Evolutionary conservation across 2,888 invertebrate genomes (phyloP), one percentile per base, ranked within the genome.

Genomic region (Thumatha senex): DNA sequence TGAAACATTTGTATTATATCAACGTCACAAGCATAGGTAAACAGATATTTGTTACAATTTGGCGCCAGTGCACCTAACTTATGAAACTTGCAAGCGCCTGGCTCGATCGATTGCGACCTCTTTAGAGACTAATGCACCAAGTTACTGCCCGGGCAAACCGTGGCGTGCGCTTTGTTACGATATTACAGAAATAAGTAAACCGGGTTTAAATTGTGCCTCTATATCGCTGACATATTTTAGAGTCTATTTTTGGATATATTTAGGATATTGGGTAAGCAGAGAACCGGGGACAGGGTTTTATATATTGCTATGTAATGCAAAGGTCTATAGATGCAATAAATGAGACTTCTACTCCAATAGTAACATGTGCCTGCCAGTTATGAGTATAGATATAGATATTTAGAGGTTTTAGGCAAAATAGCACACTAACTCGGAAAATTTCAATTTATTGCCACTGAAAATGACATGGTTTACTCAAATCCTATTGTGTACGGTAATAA

Each of bases 61-160:
- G 78, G 81, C 79, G 80, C 74, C 76, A 71, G 72, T 78, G 78
- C 79, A 75, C 65, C 70, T 66, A 73, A 76, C 64, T 78, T 74
- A 73, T 70, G 69, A 69, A 71, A 72, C 70, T 63, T 69, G 67
- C 70, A 71, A 55, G 68, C 78, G 82, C 82, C 80, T 72, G 79
- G 65, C 68, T 63, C 70, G 86, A 90, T 90, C 89, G 89, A 89
- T 89, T 67, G 64, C 82, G 89, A 89, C 90, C 90, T 80, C 84
- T 82, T 90, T 89, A 80, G 78, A 82, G 90, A 83, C 78, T 90
- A 79, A 85, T 89, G 90, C 90, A 90, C 90, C 84, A 79, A 78
- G 80, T 79, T 71, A 74, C 78, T 74, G 79, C 82, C 84, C 79
- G 83, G 85, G 82, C 71, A 78, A 82, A 77, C 75, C 72, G 75